Base-by-base conservation (phyloP, 1,140 invertebrate genomes). In the Phocides pigmalion region DNA sequence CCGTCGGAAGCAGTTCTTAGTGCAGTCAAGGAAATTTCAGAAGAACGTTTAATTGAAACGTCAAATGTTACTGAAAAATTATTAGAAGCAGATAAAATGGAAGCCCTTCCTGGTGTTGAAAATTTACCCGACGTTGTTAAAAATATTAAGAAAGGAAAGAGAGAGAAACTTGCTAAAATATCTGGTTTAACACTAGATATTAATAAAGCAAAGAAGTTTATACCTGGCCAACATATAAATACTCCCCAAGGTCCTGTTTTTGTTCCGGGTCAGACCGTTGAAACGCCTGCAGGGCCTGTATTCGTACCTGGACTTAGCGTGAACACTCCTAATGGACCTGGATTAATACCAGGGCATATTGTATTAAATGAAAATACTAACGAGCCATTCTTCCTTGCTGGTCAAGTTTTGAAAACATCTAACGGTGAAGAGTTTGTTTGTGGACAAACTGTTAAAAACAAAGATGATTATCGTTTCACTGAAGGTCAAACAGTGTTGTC, bases 261-360 rank as follows among this genome's bases (percentile, higher is more conserved):
- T 81, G 93, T 96, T 4, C 95, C 95, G 1, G 95, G 95, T 16
- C 95, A 96, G 84, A 95, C 95, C 5, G 84, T 96, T n/a, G 89
- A 94, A 69, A 95, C 95, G 6, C 94, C 94, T 37, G 86, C 93
- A 62, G 95, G 95, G 11, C 87, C 92, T 17, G 85, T 93, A 56
- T 97, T 96, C 82, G 93, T 95, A 47, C 95, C 96, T 19, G 96
- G 96, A 0, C 93, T 96, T 44, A 96, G 94, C 39, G 92, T 96
- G 6, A 93, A 94, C 68, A 94, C 95, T 0, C 94, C 94, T 14
- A 89, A 93, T 41, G 95, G 95, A 11, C 93, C 95, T 0, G 88
- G 93, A 32, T 91, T 96, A 17, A 93, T 96, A 51, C 94, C 95
- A n/a, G 95, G 95, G 9, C 94, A 95, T 76, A 93, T 95, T 68